Evolutionary conservation across 2,888 invertebrate genomes (phyloP), one percentile per base, ranked within the genome.

Genomic region (Anagyrus pseudococci): DNA sequence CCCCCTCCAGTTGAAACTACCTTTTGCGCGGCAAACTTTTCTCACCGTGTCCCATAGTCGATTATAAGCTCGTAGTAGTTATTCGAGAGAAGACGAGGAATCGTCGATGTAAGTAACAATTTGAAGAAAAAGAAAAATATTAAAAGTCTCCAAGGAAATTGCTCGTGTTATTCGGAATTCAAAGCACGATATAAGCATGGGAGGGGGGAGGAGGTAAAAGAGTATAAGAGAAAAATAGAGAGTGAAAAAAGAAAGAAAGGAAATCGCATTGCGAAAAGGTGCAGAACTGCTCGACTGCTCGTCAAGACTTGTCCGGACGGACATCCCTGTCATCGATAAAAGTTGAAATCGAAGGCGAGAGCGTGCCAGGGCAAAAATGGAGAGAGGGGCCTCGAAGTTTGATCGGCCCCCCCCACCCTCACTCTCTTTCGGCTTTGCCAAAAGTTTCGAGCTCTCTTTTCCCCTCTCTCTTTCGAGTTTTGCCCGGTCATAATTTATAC

Each of bases 401-500:
- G 66, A 60, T 58, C 59, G 55, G 29, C 13, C 49, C 48, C 29
- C 33, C 50, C 26, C n/a, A n/a, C n/a, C n/a, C n/a, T n/a, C n/a
- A n/a, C n/a, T 48, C 22, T n/a, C 25, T 62, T 62, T 53, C 26
- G 54, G 6, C 20, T 10, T 15, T 2, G 37, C 22, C 33, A 29
- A 17, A 20, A 20, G 22, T 37, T 23, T n/a, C 19, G 57, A 66
- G 69, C 4, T n/a, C 7, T 19, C 43, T 43, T 17, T 8, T 17
- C 17, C 20, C 2, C 68, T 46, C 46, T 19, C 17, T 4, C 10
- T 15, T 23, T 23, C 22, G 40, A 53, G 60, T 61, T 75, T 71
- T 70, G 67, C 70, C 70, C 71, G 71, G 72, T 74, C 73, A 76
- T 78, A 77, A 78, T 77, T 77, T 75, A 78, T 76, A 73, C 74